Base-by-base conservation (phyloP, 2,888 invertebrate genomes). In the Drosophila tripunctata region DNA sequence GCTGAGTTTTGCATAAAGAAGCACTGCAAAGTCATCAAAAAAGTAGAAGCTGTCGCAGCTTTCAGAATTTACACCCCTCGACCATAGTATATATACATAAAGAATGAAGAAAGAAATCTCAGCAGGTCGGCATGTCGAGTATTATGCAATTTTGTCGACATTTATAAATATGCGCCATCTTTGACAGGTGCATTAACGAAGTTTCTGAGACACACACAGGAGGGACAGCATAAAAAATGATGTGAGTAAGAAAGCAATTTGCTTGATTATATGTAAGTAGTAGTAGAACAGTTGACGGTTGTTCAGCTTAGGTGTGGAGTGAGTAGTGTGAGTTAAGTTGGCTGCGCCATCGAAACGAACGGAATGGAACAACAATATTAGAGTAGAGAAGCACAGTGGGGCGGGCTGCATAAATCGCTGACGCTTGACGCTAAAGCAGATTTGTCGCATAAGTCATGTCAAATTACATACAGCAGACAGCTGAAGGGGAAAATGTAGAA, bases 361-460 rank as follows among this genome's bases (percentile, higher is more conserved):
- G 43, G 33, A 35, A 61, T 40, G 38, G 60, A 58, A 56, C 40
- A 47, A 54, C 21, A 44, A 52, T 21, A 40, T 35, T 21, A 47
- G 10, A 27, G 30, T 15, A 12, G 17, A 10, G 24, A 2, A 7
- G 12, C 7, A 10, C 12, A 21, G 17, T 33, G 40, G 27, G 10
- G n/a, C 17, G 24, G 57, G 27, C 14, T 35, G 72, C 86, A 82
- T 78, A 87, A 81, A 86, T 81, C 85, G 88, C 87, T 81, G 87
- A 82, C 75, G 87, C 85, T 72, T 72, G 81, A 84, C 78, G 71
- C 67, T 67, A 69, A 64, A 78, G 85, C 86, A 84, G 78, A 84
- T 87, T 75, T 87, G 88, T 84, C 88, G 88, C 88, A 81, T 87
- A 87, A 87, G 88, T 84, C 87, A 84, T 87, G 87, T 81, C 88